phyloP scores from a whole-genome alignment of 2,113 vertebrate genomes.

The Pangasianodon hypophthalmus region DNA sequence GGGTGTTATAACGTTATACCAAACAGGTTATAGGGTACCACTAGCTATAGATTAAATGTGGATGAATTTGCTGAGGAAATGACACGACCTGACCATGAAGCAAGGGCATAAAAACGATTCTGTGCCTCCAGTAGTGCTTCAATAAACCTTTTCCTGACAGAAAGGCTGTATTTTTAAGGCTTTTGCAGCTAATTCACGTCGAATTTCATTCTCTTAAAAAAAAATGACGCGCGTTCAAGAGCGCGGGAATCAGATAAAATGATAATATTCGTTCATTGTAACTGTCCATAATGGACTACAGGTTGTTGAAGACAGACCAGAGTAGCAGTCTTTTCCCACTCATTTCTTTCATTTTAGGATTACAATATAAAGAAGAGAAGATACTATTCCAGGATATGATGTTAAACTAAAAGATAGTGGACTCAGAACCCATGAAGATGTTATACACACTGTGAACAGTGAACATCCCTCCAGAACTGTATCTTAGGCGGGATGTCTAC shows the following conservation, averaged over 20 bases:
- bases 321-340: neutral
- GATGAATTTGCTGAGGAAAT: neutral
- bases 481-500: neutral
- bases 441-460: neutral
- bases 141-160: neutral
- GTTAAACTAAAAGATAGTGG: neutral
- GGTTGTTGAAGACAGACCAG: neutral
- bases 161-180: neutral
- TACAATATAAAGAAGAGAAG: neutral
- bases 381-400: neutral
- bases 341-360: neutral
- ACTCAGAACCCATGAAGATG: neutral
- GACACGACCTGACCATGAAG: neutral
- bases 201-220: neutral
- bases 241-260: neutral
- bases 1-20: neutral
- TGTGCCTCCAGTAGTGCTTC: neutral
- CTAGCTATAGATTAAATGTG: neutral
- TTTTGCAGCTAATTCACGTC: neutral
- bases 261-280: neutral
- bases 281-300: neutral
- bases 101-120: neutral
- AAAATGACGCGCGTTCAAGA: slow-evolving; percentile 12
- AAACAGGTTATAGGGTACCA: neutral
- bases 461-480: neutral